Evolutionary conservation across 2,888 invertebrate genomes (phyloP), one percentile per base, ranked within the genome.

Genomic region (Lycaena phlaeas): DNA sequence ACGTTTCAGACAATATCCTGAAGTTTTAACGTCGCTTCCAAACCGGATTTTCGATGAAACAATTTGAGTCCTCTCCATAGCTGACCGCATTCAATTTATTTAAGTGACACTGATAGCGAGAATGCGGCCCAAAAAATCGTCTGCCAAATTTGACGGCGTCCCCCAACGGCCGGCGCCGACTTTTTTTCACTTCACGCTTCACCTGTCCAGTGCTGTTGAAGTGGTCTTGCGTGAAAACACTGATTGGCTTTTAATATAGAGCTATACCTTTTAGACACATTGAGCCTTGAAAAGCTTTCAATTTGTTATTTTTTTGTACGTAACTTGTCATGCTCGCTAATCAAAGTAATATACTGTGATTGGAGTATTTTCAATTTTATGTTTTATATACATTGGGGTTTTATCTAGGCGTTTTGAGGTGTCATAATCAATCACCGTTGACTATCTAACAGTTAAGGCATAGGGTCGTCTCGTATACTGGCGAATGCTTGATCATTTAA

Each of bases 21-120:
- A 14, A n/a, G 5, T 18, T 12, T 34, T 22, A 12, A 22, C 34
- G 9, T 15, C 10, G 25, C 25, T 7, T 10, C 11, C 15, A 10
- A 7, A 15, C 7, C 12, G 18, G 17, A 10, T 30, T 17, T 3
- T 6, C 3, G 12, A 22, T 12, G 12, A 11, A 7, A 17, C 12
- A 34, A n/a, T 34, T 9, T 10, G 6, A 4, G 17, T 11, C 12
- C 7, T 22, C 12, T 34, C 9, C 22, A 12, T 3, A 27, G 22
- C 34, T 34, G 18, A 34, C 34, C 34, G 18, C 31, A 18, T 34
- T 84, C 84, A 85, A 82, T 85, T 78, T 81, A 64, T 72, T 75
- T 81, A 84, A 84, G 82, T 84, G 85, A 82, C 78, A 79, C 77
- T 76, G 82, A 84, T 79, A 78, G 66, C 74, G 68, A 68, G 64